Base-by-base conservation (phyloP, 2,113 vertebrate species). In the Oncorhynchus keta region DNA sequence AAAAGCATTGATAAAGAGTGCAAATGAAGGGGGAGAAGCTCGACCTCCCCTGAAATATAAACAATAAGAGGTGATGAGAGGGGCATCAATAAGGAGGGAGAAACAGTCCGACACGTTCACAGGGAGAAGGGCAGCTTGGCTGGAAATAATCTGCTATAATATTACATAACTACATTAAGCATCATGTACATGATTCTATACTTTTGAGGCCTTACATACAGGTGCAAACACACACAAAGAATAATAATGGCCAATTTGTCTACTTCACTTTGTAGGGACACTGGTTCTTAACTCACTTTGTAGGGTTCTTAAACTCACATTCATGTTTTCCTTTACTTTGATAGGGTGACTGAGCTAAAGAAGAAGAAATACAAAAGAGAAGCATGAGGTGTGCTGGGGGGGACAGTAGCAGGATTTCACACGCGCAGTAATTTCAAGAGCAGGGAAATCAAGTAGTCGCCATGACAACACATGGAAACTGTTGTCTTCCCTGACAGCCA, bases 391-490 rank as follows among this genome's bases (percentile, higher is more conserved):
- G 2, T 12, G 6, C 24, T 14, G 32, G 32, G 13, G 14, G 11
- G 0, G 24, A 28, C 28, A 61, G 39, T 11, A 11, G 39, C 39
- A 45, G 39, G 39, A 45, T 11, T 45, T 45, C 39, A 35, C 8
- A 74, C 76, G 81, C 68, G 78, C 48, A 73, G 26, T 59, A 75
- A 45, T 64, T 78, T 81, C 77, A 5, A 70, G 79, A 75, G 65
- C 8, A 80, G n/a, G 18, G 32, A 45, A 45, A 45, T 12, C 12
- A 30, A 12, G 9, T 45, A 72, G 35, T 35, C 35, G 35, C 35
- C 22, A 39, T 78, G 75, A 83, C 77, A 67, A 90, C 87, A 73
- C 75, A 61, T 77, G 76, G 77, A 84, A 74, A 84, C 73, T 39
- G 70, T 73, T 1, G 59, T 78, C 74, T 80, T 82, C 73, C 82